A percentile compares a stretch with the other conserved stretches of the same genome.
These are phyloP conservation scores for Nowickia ferox DNA, from an alignment of 2,888 invertebrate genomes.

Conservation along the genomic window DNA sequence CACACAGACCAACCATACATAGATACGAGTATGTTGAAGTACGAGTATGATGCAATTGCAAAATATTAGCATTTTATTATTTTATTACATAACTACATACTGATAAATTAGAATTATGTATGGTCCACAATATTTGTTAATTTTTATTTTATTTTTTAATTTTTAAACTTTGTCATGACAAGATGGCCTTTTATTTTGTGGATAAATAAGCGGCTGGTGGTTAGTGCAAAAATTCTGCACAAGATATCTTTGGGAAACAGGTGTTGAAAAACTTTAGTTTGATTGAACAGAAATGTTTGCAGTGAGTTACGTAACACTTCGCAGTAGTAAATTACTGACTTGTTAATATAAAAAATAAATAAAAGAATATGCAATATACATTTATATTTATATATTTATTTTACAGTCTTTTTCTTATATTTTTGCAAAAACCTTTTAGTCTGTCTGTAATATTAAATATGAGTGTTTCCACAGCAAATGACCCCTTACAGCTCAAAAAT, in stretches of 20 bases:
- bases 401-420: no score
- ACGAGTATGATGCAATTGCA: constrained; percentile 50
- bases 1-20: constrained; percentile 24
- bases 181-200: constrained; percentile 25
- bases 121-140: constrained; percentile 41
- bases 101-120: constrained; percentile 44
- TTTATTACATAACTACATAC: constrained; percentile 60
- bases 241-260: not conserved
- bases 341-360: not conserved
- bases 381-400: no score
- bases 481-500: no score
- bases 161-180: not conserved
- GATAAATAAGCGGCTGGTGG: not conserved
- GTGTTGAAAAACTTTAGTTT: not conserved
- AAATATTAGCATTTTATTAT: constrained; percentile 65
- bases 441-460: no score
- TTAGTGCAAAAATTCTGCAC: not conserved
- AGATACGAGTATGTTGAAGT: constrained; percentile 31
- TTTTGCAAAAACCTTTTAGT: no score
- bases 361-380: no score
- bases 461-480: no score
- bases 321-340: not conserved
- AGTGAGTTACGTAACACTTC: not conserved
- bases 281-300: not conserved
- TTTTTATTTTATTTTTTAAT: constrained; percentile 6